phyloP scores from a whole-genome alignment of 2,113 vertebrate genomes.

The Rafetus swinhoei region DNA sequence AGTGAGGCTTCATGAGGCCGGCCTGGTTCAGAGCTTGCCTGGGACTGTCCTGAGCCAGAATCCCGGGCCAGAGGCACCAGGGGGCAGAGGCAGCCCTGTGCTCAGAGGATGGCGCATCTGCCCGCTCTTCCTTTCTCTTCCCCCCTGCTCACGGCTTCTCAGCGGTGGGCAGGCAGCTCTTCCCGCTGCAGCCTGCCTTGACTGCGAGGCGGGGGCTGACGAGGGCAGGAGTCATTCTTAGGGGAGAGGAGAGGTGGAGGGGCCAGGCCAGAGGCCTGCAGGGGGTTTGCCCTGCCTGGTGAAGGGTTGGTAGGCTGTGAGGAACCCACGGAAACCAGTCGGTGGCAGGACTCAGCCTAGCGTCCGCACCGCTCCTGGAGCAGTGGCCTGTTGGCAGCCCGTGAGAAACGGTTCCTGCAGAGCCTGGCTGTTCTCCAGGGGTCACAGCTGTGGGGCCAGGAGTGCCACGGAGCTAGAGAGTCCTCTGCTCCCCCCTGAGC shows the following conservation, averaged over 20 bases:
- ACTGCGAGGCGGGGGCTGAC: not conserved
- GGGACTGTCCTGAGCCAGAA: not conserved
- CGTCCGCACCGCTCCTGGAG: fast-evolving
- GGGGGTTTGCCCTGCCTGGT: not conserved
- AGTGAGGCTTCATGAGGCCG: not conserved
- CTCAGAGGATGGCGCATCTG: no score
- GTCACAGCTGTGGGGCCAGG: not conserved
- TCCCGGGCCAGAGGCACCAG: no score
- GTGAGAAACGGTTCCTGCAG: not conserved
- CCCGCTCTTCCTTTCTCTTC: not conserved
- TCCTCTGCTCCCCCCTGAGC: not conserved
- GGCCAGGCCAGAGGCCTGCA: not conserved
- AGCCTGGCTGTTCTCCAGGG: not conserved
- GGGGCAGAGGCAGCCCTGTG: not conserved
- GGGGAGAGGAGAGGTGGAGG: not conserved
- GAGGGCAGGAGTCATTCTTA: not conserved
- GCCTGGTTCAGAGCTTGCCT: not conserved
- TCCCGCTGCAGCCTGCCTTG: not conserved
- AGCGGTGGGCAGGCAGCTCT: no score
- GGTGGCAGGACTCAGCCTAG: not conserved
- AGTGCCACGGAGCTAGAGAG: no score
- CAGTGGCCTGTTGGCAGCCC: not conserved
- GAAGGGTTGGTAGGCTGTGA: not conserved
- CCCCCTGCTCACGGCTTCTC: not conserved
- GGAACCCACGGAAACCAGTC: no score